Base-by-base conservation (phyloP, 1,140 invertebrate species). In the Rhizoglyphus robini region DNA sequence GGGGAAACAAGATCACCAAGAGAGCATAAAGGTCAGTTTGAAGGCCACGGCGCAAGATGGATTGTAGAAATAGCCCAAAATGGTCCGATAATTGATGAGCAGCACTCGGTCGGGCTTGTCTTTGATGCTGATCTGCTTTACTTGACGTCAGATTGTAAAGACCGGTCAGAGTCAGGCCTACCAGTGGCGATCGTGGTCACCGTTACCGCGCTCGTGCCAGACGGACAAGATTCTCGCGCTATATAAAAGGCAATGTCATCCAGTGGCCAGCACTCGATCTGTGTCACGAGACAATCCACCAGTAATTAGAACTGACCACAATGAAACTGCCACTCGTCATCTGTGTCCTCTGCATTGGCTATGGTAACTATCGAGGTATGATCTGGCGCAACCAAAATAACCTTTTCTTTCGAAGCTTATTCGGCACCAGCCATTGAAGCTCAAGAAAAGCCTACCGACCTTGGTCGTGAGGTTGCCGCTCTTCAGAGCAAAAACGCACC, bases 231-330 rank as follows among this genome's bases (percentile, higher is more conserved):
- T 54, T 54, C 51, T 54, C 8, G 36, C 8, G 36, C n/a, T 41
- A 54, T 54, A 54, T 8, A 54, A 54, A 20, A 8, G 51, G 51
- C 51, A 54, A 54, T 5, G 51, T 54, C 51, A 54, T 54, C 51
- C 51, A 25, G 15, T 15, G 51, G 20, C 8, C 51, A 23, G 8
- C 51, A 54, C 51, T 54, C 31, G 23, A 27, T 32, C 51, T 54
- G 51, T 54, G 51, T 54, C 51, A 54, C 51, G 8, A 15, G 41
- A 11, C 36, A 41, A 41, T 18, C 36, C 8, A 11, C 18, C 36
- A 41, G 18, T 41, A 8, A 54, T 23, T 23, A 54, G 23, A 8
- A 25, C 20, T 23, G 23, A 32, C 51, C 51, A 54, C 23, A 27
- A 54, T 54, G 51, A 54, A 54, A 23, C 51, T 54, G 20, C 51